Evolutionary conservation across 2,113 vertebrate genomes (phyloP), one percentile per base, ranked within the genome.

Genomic region (Hystrix cristata): DNA sequence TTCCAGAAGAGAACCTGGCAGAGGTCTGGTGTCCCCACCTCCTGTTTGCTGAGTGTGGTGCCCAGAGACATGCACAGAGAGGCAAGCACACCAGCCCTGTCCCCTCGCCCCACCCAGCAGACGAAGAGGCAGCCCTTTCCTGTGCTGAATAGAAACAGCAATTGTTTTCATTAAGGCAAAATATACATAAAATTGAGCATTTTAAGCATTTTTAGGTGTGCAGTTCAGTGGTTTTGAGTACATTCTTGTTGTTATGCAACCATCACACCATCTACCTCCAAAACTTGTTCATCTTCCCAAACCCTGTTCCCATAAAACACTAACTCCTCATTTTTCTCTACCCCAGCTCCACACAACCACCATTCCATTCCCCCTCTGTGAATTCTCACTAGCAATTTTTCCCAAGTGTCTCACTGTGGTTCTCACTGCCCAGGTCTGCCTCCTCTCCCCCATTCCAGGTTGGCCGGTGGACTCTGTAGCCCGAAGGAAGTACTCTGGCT

Each of bases 311-410:
- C 67, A 21, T 7, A 4, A n/a, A 55, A 38, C 21, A 23, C 0
- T 1, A 25, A 53, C 12, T 27, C n/a, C 5, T 53, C 48, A 13
- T 0, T 29, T 5, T 15, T 8, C 12, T 5, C 1, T 7, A 4
- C 11, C 64, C 46, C 3, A 14, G 8, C 21, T 48, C 57, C 48
- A 18, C 19, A 59, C 29, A 69, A 23, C 53, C 34, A 11, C 27
- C 21, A 0, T 43, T 67, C 85, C 46, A 21, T 55, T 46, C 31
- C 27, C n/a, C 38, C 14, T 55, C 43, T 59, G 34, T 7, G 51
- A 55, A 82, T 60, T 43, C 51, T 87, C 46, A 69, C 18, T 55
- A 69, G 62, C 23, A 12, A 62, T 27, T n/a, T 72, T 23, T 11
- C 27, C 23, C 38, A 64, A 79, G 48, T 9, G 34, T 55, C 62